Evolutionary conservation across 2,888 invertebrate genomes (phyloP), one percentile per base, ranked within the genome.

Genomic region (Cataglyphis cursor): DNA sequence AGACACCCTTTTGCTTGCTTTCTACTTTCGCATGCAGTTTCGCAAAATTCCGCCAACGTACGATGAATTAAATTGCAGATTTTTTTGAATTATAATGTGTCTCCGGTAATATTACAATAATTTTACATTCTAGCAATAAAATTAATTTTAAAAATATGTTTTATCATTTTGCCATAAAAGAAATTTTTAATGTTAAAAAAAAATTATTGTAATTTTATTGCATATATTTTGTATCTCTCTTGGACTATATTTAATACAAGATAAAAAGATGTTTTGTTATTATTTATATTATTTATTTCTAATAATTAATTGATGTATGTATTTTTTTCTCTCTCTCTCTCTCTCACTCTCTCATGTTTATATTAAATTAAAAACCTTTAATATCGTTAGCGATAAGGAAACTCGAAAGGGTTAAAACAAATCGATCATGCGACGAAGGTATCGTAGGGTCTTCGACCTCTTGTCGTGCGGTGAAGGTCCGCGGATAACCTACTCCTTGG

Each of bases 401-500:
- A 51, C 35, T 74, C 76, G 75, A 64, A 80, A 80, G 35, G 78
- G 44, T 59, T 48, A 59, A 80, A 70, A 80, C 54, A 54, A 81
- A 76, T 87, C 85, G 84, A 86, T 87, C 64, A 51, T 54, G 66
- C 51, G 66, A 38, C 72, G 82, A 88, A 85, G 88, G 84, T 88
- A 86, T 76, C 87, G 88, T 85, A 90, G 88, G 90, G 90, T 90
- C 90, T 87, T 84, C 89, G 91, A 92, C 90, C 91, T 91, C 86
- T 84, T 51, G 74, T 80, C 85, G 83, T 85, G 91, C 91, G 93
- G 92, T 90, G 91, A 92, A 92, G 91, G 91, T 92, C 91, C 92
- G 91, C 92, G 89, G 91, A 86, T 93, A 93, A 93, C 93, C 93
- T 92, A 93, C 91, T 92, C 88, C 87, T 90, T 89, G 89, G 88